These are phyloP conservation scores for Clostera curtula DNA, from an alignment of 2,888 invertebrate species.

Conservation along the genomic window DNA sequence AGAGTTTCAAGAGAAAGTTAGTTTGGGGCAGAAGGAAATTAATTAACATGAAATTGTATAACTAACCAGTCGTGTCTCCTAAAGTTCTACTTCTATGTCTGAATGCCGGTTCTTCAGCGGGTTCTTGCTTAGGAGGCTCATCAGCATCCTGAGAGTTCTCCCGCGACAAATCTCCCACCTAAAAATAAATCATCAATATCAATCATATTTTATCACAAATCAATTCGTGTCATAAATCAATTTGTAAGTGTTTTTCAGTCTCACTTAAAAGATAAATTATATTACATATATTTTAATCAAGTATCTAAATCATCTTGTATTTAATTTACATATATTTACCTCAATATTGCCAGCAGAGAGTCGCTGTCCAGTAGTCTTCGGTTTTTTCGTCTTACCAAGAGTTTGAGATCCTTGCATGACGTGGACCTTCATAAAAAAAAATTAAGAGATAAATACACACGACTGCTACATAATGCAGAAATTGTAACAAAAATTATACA, in stretches of 20 bases:
- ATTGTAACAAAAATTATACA: too few species aligned
- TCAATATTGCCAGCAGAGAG: conserved; percentile 91
- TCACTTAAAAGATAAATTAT: too few species aligned
- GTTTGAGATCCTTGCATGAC: conserved; percentile 87
- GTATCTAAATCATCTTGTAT: too few species aligned
- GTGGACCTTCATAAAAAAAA: conserved; percentile 58
- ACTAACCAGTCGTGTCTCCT: conserved; percentile 84
- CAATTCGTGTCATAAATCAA: background rate
- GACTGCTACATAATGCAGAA: too few species aligned
- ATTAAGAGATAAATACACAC: too few species aligned
- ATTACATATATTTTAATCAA: too few species aligned
- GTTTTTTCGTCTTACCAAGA: conserved; percentile 86
- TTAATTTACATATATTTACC: conserved; percentile 60
- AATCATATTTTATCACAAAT: background rate
- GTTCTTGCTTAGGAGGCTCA: conserved; percentile 45
- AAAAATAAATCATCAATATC: conserved; percentile 8
- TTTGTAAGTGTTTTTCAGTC: too few species aligned
- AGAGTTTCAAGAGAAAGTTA: too few species aligned
- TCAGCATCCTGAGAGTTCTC: conserved; percentile 82
- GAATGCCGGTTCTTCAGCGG: conserved; percentile 69
- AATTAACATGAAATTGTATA: conserved; percentile 2
- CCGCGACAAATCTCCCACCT: conserved; percentile 82
- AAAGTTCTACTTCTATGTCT: conserved; percentile 93
- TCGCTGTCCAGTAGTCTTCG: conserved; percentile 85
- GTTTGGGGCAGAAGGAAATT: too few species aligned